A percentile compares a stretch with the other conserved stretches of the same genome.
phyloP scores from a whole-genome alignment of 2,888 invertebrate genomes.

The Scaeva pyrastri region DNA sequence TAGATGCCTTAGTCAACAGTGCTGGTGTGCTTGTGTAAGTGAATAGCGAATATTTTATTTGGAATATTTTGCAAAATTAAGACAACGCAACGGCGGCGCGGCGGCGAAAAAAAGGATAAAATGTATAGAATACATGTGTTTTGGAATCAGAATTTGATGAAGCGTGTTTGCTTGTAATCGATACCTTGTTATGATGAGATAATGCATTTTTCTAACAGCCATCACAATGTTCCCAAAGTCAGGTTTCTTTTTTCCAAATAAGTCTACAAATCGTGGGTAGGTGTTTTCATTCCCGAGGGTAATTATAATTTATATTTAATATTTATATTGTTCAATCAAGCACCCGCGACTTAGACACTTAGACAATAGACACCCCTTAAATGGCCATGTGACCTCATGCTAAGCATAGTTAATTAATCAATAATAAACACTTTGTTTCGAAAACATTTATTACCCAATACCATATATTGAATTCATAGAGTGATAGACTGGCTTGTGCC shows the following conservation, averaged over 20 bases:
- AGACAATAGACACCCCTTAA: slow-evolving; percentile 40
- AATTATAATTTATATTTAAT: slow-evolving; percentile 49
- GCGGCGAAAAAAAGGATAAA: too few relatives aligned
- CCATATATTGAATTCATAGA: background rate
- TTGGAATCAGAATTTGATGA: too few relatives aligned
- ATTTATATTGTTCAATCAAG: slow-evolving; percentile 39
- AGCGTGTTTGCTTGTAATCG: too few relatives aligned
- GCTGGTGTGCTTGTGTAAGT: background rate
- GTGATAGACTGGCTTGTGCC: slow-evolving; percentile 39
- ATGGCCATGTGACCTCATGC: slow-evolving; percentile 59
- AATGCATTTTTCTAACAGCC: too few relatives aligned
- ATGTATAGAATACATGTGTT: too few relatives aligned
- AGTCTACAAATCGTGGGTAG: background rate
- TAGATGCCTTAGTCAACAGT: background rate
- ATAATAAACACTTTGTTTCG: slow-evolving; percentile 41
- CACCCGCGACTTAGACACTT: slow-evolving; percentile 55
- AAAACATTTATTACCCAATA: slow-evolving; percentile 28
- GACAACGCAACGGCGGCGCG: too few relatives aligned
- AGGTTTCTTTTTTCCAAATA: slow-evolving; percentile 9
- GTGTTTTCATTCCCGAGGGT: slow-evolving; percentile 8
- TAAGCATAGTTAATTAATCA: slow-evolving; percentile 54
- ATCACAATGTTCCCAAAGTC: background rate
- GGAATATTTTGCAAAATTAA: too few relatives aligned
- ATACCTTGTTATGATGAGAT: too few relatives aligned
- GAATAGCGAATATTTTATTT: background rate